Base-by-base conservation (phyloP, 2,797 vertebrate genomes). In the Micropoecilia bifurca region DNA sequence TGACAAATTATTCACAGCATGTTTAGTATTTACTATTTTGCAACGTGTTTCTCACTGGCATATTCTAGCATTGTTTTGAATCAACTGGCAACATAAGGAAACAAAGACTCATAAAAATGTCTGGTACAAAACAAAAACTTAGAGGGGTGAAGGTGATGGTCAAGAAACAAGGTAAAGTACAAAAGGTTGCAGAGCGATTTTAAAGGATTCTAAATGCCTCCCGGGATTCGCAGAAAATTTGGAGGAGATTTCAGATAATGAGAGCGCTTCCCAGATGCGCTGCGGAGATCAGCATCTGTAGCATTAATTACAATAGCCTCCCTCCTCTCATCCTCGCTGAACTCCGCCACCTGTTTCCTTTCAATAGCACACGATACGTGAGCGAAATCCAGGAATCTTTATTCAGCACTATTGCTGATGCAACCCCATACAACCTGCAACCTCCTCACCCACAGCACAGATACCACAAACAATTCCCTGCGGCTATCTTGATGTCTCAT, bases 251-350 rank as follows among this genome's bases (percentile, higher is more conserved):
- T 95, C 84, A 88, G 91, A 87, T 94, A 95, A 94, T 91, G 91
- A 93, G 90, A 95, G 89, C 87, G 83, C 76, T 93, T 86, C 84
- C 93, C 94, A 95, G 93, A 94, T 94, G 93, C 78, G 87, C 83
- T 75, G 90, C 85, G 87, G 88, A 92, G 88, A 91, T 91, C 90
- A 89, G 91, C 93, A 96, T 95, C 94, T 95, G 94, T 91, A 95
- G 90, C 90, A 94, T 95, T 95, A 95, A 95, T 96, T 95, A 96
- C 92, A 93, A 94, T 91, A 83, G 79, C 79, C 77, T 79, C 47
- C 83, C 45, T 74, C 71, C 68, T 25, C 71, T 39, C 88, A 76
- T 75, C 77, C 88, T 74, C 55, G 20, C 80, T 69, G 73, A 83
- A 91, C 89, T 86, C 90, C 25, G 75, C 93, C 93, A 95, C 94